A percentile compares a stretch with the other conserved stretches of the same genome.
Evolutionary conservation across 2,113 vertebrate species (phyloP).

Genomic region (Aldabrachelys gigantea): DNA sequence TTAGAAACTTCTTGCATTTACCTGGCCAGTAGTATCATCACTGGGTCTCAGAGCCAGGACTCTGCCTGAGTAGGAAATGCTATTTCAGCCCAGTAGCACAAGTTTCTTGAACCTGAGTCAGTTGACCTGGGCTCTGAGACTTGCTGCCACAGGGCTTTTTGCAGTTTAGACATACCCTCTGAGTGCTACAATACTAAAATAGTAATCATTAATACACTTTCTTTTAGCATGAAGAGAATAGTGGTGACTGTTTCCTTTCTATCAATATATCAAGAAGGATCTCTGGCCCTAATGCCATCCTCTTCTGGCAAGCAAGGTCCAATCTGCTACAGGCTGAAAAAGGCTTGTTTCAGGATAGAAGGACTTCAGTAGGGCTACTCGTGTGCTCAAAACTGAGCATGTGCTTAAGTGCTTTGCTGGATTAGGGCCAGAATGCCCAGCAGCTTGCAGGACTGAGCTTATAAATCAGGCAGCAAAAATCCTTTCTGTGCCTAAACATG

Average conservation of each 20-base stretch:
- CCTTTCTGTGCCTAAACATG: not conserved
- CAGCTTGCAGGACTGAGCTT: not conserved
- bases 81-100: not conserved
- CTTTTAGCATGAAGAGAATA: not conserved
- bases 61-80: no score
- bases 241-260: not conserved
- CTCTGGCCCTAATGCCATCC: not conserved
- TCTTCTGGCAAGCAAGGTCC: not conserved
- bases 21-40: not conserved
- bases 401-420: not conserved
- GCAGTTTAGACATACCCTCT: not conserved
- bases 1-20: not conserved
- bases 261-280: not conserved
- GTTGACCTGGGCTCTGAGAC: no score
- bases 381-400: not conserved
- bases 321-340: not conserved
- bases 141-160: not conserved
- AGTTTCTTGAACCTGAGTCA: no score
- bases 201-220: not conserved
- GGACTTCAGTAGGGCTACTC: not conserved
- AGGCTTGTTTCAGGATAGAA: not conserved
- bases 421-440: not conserved
- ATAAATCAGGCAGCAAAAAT: not conserved
- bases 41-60: not conserved
- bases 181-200: not conserved